Base-by-base conservation (phyloP, 2,797 vertebrate genomes). In the Gymnothorax javanicus region DNA sequence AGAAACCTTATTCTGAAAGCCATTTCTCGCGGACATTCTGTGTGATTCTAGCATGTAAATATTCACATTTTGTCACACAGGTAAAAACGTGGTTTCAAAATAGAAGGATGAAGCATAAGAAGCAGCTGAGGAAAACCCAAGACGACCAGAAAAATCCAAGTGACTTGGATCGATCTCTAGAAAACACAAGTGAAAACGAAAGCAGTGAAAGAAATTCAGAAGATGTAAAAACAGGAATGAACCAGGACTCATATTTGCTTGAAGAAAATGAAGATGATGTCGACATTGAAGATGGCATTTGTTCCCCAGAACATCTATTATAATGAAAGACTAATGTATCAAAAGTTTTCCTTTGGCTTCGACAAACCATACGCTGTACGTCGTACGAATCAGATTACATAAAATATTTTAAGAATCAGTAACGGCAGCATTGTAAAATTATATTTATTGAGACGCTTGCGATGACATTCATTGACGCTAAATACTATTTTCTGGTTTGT, bases 71-170 rank as follows among this genome's bases (percentile, higher is more conserved):
- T 75, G 83, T 52, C 82, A 67, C 85, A 82, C 93, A 99, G 98
- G 98, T 99, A 57, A 99, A 99, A 92, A 99, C 98, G 60, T 99
- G 98, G 98, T 99, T 99, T 89, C 98, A 99, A 94, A 99, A 99
- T 93, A 94, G 98, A 15, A 95, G 98, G 87, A 99, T 99, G 98
- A 99, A 99, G 93, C 98, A 99, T 92, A 99, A 99, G 95, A 99
- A 99, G 86, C 98, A 99, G 93, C 94, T 99, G 92, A 88, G 98
- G 90, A 99, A 99, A 90, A 97, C 94, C 50, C 98, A 98, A 91
- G 98, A 99, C 67, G 98, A 98, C 59, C 95, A 97, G 84, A 99
- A 98, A 89, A 93, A 89, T 0, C 91, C 96, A 0, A 95, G 93
- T 0, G 95, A 95, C 0, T 91, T 94, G 52, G 97, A 97, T 86